Base-by-base conservation (phyloP, 2,113 vertebrate genomes). In the Scomber scombrus region DNA sequence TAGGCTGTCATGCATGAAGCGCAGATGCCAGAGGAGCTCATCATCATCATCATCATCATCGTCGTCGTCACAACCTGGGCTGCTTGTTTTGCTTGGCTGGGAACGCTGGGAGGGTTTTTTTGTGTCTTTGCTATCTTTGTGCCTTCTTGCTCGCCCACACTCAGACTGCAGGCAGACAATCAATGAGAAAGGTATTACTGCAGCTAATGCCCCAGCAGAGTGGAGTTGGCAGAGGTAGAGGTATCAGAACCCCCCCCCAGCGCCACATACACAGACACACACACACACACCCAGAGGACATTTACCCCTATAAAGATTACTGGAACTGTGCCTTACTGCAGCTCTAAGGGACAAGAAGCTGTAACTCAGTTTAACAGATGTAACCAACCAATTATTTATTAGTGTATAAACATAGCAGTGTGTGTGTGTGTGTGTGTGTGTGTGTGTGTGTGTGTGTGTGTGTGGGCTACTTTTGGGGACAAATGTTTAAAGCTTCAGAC, bases 121-220 rank as follows among this genome's bases (percentile, higher is more conserved):
- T 26, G 2, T 26, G 2, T 26, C 3, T 26, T 26, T 83, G 67
- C 26, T 54, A 29, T 88, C 29, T 75, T 75, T 61, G 51, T 61
- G n/a, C 49, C 49, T 61, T 64, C 49, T 61, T 64, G 21, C 72
- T 70, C 26, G 0, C 65, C 71, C 60, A 29, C 75, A 46, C 71
- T 50, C 23, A 66, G 46, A 49, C 81, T 73, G 80, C 83, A 77
- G 81, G 62, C 72, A 43, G 72, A 76, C 50, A 68, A 90, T 90
- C 89, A 81, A 87, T 90, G 71, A 62, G 45, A 80, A 78, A 67
- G 67, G 80, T 82, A 55, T 87, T 75, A 86, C 75, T 85, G 72
- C 78, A 63, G 80, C 85, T 85, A 78, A 85, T 75, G 54, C 84
- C 65, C 65, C 57, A 40, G 31, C 78, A 66, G 67, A 81, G 75